Conservation (phyloP, 2,888 invertebrate species). For the Zygothrica quintamaculata region DNA sequence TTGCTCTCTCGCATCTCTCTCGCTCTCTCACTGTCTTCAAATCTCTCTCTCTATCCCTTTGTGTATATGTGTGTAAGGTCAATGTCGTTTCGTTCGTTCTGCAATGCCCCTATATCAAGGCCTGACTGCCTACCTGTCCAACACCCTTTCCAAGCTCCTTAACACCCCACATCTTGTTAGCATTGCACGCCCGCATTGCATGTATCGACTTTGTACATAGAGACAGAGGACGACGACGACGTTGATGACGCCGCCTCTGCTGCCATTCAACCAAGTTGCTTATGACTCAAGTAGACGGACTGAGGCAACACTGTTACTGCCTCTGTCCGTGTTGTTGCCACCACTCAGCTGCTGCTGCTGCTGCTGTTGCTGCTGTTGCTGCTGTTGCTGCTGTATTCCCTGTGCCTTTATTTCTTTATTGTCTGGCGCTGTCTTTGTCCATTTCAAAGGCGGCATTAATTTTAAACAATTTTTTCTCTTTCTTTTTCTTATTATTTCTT, state of each 20-base stretch:
- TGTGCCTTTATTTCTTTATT: constrained; percentile 53
- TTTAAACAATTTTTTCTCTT: constrained; percentile 75
- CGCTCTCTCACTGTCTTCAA: constrained; percentile 43
- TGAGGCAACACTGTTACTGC: constrained; percentile 16
- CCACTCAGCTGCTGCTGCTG: constrained; percentile 28
- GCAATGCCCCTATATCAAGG: constrained; percentile 5
- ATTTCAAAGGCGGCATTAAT: constrained; percentile 64
- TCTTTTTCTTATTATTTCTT: no score
- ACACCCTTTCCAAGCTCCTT: constrained; percentile 12
- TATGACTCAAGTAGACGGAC: constrained; percentile 69
- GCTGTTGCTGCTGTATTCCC: constrained; percentile 24
- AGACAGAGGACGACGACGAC: constrained; percentile 36
- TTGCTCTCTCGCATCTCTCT: no score
- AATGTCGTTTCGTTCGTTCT: constrained; percentile 78
- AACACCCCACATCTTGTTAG: constrained; percentile 12
- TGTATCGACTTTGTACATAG: constrained; percentile 64
- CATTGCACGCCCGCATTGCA: constrained; percentile 53
- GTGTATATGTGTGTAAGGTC: constrained; percentile 76
- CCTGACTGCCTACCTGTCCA: constrained; percentile 18
- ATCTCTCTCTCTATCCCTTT: constrained; percentile 18
- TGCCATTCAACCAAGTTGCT: constrained; percentile 66
- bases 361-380: constrained; percentile 37
- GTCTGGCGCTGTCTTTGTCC: constrained; percentile 47
- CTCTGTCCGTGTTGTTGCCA: no score
- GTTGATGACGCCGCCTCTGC: constrained; percentile 57